Evolutionary conservation across 1,140 invertebrate genomes (phyloP).

Genomic region (Helicoverpa armigera): DNA sequence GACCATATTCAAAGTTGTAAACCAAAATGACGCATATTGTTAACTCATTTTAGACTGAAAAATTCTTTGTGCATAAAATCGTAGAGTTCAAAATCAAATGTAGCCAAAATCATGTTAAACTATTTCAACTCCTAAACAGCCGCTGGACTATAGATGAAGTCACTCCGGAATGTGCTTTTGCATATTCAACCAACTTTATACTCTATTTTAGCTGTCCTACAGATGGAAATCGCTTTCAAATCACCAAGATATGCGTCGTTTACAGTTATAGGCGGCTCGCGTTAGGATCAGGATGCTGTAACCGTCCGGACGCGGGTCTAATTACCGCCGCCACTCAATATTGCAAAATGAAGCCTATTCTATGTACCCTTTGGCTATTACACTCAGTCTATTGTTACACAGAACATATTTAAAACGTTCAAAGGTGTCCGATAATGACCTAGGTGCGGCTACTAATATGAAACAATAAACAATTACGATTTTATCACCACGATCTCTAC

Average conservation of each 20-base stretch:
- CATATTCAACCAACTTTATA: conserved; percentile 46
- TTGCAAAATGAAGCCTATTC: conserved; percentile 83
- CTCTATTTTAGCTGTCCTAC: conserved; percentile 49
- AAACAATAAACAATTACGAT: conserved; percentile 75
- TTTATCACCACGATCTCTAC: conserved; percentile 70
- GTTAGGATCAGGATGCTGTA: conserved; percentile 84
- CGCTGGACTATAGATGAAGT: conserved; percentile 50
- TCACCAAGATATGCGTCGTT: conserved; percentile 30
- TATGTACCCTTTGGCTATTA: conserved; percentile 81
- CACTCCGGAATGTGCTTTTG: conserved; percentile 41
- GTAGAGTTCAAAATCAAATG: conserved; percentile 43
- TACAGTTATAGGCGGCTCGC: conserved; percentile 21
- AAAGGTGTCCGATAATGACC: conserved; percentile 77
- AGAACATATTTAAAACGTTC: conserved; percentile 76
- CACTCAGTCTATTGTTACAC: conserved; percentile 78
- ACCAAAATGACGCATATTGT: not conserved
- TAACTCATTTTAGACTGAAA: not conserved
- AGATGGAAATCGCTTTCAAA: conserved; percentile 53
- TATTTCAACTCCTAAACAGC: conserved; percentile 44
- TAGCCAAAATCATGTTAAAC: conserved; percentile 62
- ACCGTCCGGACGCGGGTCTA: conserved; percentile 81
- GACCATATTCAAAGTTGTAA: conserved; percentile 62
- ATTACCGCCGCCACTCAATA: conserved; percentile 83
- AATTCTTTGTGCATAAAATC: not conserved
- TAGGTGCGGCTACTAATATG: conserved; percentile 76